Percentiles rank a stretch among this genome's conserved stretches.
phyloP scores from a whole-genome alignment of 2,113 vertebrate genomes.

The Toxotes jaculatrix region DNA sequence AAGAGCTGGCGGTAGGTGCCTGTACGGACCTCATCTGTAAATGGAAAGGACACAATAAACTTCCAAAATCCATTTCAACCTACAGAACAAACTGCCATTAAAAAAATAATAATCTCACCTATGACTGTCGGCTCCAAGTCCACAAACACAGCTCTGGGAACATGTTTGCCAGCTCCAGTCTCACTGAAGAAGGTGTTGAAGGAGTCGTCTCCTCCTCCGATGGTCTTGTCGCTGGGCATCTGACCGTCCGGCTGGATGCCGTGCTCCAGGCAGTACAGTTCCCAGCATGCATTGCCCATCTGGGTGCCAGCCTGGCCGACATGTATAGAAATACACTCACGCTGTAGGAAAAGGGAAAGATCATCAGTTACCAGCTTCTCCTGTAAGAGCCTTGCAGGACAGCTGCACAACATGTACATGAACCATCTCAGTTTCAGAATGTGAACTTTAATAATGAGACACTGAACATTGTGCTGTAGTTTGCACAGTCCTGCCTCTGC shows the following conservation, averaged over 20 bases:
- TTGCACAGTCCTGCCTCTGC: neutral
- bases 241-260: constrained; percentile 86
- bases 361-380: neutral
- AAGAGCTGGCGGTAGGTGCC: constrained; percentile 89
- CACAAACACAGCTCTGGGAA: constrained; percentile 82
- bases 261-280: constrained; percentile 89
- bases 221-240: constrained; percentile 79
- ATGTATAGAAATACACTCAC: constrained; percentile 81
- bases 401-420: neutral
- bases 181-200: constrained; percentile 85
- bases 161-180: constrained; percentile 83
- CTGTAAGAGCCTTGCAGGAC: too few species aligned
- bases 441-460: neutral
- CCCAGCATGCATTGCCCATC: constrained; percentile 95
- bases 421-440: neutral
- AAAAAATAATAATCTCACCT: constrained; percentile 34
- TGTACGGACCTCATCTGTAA: constrained; percentile 85
- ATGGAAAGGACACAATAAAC: too few species aligned
- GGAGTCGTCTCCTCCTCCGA: constrained; percentile 81
- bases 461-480: too few species aligned
- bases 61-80: too few species aligned
- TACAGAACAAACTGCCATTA: too few species aligned
- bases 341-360: constrained; percentile 40
- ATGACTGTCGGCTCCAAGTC: constrained; percentile 83
- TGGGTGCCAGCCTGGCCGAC: constrained; percentile 88